Base-by-base conservation (phyloP, 2,797 vertebrate genomes). In the Pipistrellus nathusii region DNA sequence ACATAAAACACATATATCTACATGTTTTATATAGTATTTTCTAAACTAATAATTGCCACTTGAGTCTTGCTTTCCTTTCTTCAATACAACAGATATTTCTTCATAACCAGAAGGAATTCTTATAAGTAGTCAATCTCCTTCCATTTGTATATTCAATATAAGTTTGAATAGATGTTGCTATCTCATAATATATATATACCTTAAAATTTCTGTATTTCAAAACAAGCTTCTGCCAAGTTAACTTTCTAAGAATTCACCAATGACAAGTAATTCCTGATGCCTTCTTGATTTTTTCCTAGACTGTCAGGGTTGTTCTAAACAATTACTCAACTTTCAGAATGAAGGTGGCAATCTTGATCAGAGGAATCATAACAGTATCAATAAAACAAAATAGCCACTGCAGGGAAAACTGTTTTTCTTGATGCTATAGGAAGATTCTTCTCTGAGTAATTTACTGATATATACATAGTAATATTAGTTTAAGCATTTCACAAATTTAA, bases 271-370 rank as follows among this genome's bases (percentile, higher is more conserved):
- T 86, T 83, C 4, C 25, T 35, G 12, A 88, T 51, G 13, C 27
- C n/a, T 41, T 87, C 57, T 38, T 86, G 25, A 30, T 66, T 72
- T 73, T 30, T 76, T 87, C 44, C 64, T 76, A 93, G 66, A 62
- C 7, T 80, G 46, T 83, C 27, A 30, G 23, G 73, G 71, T 23
- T 64, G 11, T 27, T 94, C 66, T 83, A 62, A 62, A 62, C 59
- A 86, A 35, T 85, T 75, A 94, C 14, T 90, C 72, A 76, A 80
- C 46, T 87, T 91, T 69, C 69, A 95, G 23, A 85, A 92, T 88
- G 80, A 94, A 92, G 8, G 17, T 38, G 30, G 62, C 21, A 62
- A 80, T 44, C 32, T 32, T 55, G 14, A 55, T 62, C 3, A 84
- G 38, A 93, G 15, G 85, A 86, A 86, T 85, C 14, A 8, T 59